Evolutionary conservation across 2,797 vertebrate genomes (phyloP), one percentile per base, ranked within the genome.

Genomic region (Amblyopsis hoosieri): DNA sequence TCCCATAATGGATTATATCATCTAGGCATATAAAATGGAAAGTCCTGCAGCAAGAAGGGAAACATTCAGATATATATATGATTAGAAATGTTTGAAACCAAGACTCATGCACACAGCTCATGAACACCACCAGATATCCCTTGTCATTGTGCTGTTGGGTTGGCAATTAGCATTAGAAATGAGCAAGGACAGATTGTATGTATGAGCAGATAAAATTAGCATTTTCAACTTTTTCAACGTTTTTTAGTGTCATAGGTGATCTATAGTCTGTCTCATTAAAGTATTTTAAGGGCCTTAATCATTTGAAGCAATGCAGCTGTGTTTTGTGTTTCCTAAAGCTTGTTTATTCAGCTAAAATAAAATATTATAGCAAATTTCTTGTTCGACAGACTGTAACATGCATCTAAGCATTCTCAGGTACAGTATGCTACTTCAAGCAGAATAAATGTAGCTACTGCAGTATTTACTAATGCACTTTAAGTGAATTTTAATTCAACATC

Each of bases 1-100:
- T 83, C 67, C 60, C 8, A 13, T 71, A 73, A 83, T 77, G 81
- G 81, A 85, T 85, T 74, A 70, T 74, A 69, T 74, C 57, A 76
- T 78, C 81, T 72, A 76, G 72, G 49, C 62, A 60, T 62, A 19
- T 61, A 72, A 64, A 78, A 60, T n/a, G 33, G 9, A 52, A 46
- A 79, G 71, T 60, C 53, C 60, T 73, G 59, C 64, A 71, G 69
- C 54, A 48, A 69, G 53, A 61, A 54, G 48, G 61, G 66, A 70
- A 63, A 46, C 58, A 37, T 68, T 60, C 17, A 74, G 77, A 74
- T 60, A 29, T 33, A 72, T 71, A 81, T 83, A 74, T 71, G 68
- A 84, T 14, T 56, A 78, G 75, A 79, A 61, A 57, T 54, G 45
- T 79, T 64, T 66, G 58, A 78, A 76, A 65, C 48, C 23, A 62